Base-by-base conservation (phyloP, 2,113 vertebrate species). In the Lates calcarifer region DNA sequence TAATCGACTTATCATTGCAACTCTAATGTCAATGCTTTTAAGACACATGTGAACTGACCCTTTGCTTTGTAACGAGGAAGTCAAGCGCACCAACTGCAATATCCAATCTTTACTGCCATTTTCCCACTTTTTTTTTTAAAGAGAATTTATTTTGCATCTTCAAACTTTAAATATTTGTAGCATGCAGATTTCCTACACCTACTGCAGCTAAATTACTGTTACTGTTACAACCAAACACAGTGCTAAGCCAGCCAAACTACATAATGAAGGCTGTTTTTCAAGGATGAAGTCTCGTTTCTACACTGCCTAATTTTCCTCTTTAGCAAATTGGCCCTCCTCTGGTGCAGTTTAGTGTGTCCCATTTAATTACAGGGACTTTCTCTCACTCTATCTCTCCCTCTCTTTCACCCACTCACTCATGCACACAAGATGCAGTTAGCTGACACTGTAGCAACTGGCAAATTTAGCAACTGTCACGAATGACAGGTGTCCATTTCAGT, bases 321-420 rank as follows among this genome's bases (percentile, higher is more conserved):
- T 22, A 60, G 31, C 20, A 24, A 68, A 75, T 20, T 60, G 49
- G 11, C 64, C 75, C 56, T 63, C 57, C 47, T 57, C 57, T 79
- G 47, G 65, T 60, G 66, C 60, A 51, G 51, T 65, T 17, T 65
- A n/a, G 49, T 55, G 45, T 69, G 63, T 62, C 28, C 47, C 55
- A 55, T 31, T 73, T 77, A 72, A 78, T 78, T 61, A 55, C 24
- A 5, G 10, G 53, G 14, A 13, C 33, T 45, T 17, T 17, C 31
- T 70, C 60, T 53, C 33, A 2, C 24, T 11, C 22, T 39, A 8
- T 11, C 37, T 45, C 15, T 18, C 4, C 13, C 41, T 3, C 45
- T 47, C 15, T 20, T 9, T 15, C 6, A 56, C 26, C 13, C 41
- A 63, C 61, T n/a, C 33, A 51, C 24, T 20, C 51, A 31, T 17